These are phyloP conservation scores for Malurus leucopterus DNA, from an alignment of 2,797 vertebrate species.

Conservation along the genomic window DNA sequence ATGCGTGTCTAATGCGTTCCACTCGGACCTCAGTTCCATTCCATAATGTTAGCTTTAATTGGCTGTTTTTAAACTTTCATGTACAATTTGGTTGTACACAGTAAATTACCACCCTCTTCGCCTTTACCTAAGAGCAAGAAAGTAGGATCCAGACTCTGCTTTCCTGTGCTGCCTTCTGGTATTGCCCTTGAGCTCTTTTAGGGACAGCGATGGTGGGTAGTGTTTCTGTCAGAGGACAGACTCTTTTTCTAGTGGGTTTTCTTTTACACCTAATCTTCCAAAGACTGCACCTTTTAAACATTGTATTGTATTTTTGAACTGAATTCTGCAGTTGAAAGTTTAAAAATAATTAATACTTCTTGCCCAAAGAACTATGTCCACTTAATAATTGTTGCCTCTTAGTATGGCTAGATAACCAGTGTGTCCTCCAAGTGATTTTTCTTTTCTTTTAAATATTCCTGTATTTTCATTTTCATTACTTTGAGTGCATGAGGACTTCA, in stretches of 20 bases:
- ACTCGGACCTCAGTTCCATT: conserved; percentile 58
- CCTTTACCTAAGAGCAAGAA: conserved; percentile 33
- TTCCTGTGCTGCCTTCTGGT: not conserved
- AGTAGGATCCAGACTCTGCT: not conserved
- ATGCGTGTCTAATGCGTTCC: conserved; percentile 75
- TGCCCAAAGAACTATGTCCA: not conserved
- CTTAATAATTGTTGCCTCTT: not conserved
- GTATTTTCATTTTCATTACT: not conserved
- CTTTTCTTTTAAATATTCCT: not conserved
- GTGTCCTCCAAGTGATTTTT: not conserved
- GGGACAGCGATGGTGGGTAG: not conserved
- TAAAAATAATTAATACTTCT: not conserved
- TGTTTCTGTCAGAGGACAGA: not conserved
- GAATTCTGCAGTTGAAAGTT: not conserved
- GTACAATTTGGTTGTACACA: conserved; percentile 59
- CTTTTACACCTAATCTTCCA: not conserved
- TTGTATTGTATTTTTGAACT: not conserved
- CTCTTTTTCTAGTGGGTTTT: not conserved
- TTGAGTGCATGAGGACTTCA: not conserved
- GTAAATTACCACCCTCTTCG: conserved; percentile 57
- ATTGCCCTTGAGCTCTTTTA: conserved; percentile 6
- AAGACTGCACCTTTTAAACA: not conserved
- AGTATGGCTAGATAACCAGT: not conserved
- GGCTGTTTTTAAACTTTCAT: conserved; percentile 64
- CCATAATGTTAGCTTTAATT: conserved; percentile 73